Percentiles rank a stretch among this genome's conserved stretches.
These are phyloP conservation scores for Prunella strophiata DNA, from an alignment of 2,797 vertebrate species.

Conservation along the genomic window DNA sequence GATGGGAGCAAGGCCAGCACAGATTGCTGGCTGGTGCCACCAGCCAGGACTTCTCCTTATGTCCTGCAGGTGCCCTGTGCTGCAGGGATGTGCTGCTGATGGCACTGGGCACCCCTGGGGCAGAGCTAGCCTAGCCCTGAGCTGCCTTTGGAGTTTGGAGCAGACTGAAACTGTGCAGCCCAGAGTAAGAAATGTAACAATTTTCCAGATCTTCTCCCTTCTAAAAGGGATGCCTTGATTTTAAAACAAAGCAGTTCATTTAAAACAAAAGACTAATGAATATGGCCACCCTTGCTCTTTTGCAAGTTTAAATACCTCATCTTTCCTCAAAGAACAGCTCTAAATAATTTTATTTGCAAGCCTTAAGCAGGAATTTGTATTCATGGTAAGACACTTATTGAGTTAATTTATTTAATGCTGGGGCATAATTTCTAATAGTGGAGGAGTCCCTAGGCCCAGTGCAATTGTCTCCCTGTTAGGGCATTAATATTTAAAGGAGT, in stretches of 20 bases:
- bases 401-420: conserved; percentile 68
- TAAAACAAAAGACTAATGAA: conserved; percentile 26
- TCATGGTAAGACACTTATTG: conserved; percentile 62
- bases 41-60: rapidly evolving
- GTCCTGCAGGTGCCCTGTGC: not conserved
- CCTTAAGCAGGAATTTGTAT: conserved; percentile 67
- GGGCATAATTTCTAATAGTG: conserved; percentile 66
- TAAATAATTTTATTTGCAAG: conserved; percentile 67
- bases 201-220: not conserved
- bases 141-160: not conserved
- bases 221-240: not conserved
- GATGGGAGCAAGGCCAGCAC: not conserved
- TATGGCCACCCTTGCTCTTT: not conserved
- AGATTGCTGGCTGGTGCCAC: not conserved
- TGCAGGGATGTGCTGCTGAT: rapidly evolving
- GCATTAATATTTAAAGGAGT: conserved; percentile 64
- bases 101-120: not conserved
- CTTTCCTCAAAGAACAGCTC: conserved; percentile 43
- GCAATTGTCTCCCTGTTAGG: conserved; percentile 57
- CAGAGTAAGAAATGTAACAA: not conserved
- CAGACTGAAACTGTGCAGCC: not conserved
- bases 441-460: conserved; percentile 38
- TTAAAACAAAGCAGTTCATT: not conserved
- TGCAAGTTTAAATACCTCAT: conserved; percentile 60
- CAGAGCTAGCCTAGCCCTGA: not conserved